Base-by-base conservation (phyloP, 2,888 invertebrate species). In the Priocnemis perturbator region DNA sequence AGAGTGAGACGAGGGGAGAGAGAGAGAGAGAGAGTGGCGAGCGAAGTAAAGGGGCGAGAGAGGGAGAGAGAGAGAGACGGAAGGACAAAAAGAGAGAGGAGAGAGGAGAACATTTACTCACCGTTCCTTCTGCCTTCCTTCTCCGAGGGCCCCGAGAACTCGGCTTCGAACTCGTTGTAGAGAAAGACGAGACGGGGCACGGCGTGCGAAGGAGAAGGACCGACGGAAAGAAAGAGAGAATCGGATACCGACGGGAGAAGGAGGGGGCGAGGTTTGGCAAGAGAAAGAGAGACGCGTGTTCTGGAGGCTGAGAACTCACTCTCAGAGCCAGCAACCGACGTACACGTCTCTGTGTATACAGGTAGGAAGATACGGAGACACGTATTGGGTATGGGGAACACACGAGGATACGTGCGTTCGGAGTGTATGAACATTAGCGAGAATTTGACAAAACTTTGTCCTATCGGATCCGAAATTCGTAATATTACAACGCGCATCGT, bases 221-320 rank as follows among this genome's bases (percentile, higher is more conserved):
- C 57, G 64, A 11, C 58, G 23, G 50, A 52, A 64, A 57, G 64
- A 30, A 44, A 50, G 55, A 62, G 57, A 53, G 26, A 60, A 50
- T 55, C 21, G 55, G 52, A 21, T 5, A 17, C 14, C 23, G 37
- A 26, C 30, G 55, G 26, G 63, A 58, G 60, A 48, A 55, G 52
- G 67, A 48, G 55, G 26, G 26, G 26, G 3, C 26, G 26, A 26
- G 26, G 3, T 26, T 26, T 26, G n/a, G n/a, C n/a, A n/a, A 7
- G 37, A 62, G 58, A 67, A 52, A 58, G 66, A 67, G 65, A 64
- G 37, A 37, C 1, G 37, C 11, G 11, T 11, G 37, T 37, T 3
- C 37, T 37, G 37, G 55, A 75, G 69, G 74, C 76, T 79, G 79
- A 79, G 74, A 78, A 79, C 76, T 79, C 78, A 79, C 76, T 80